Evolutionary conservation across 2,888 invertebrate species (phyloP).

Genomic region (Lutraria lutraria): DNA sequence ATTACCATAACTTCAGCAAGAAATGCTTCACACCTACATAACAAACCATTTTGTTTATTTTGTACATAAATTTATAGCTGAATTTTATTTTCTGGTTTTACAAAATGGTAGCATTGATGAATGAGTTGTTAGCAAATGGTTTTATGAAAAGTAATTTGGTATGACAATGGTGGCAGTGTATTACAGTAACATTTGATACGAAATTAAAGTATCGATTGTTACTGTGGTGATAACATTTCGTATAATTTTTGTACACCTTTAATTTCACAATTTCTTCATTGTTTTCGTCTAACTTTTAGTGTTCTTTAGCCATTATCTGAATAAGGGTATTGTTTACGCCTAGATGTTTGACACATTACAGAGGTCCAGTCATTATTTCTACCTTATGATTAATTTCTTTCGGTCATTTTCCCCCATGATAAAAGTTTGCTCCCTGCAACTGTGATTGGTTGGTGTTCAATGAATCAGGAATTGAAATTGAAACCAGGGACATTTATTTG

Average conservation of each 20-base stretch:
- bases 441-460: background rate
- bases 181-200: conserved; percentile 7
- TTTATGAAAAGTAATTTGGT: conserved; percentile 22
- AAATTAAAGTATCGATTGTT: conserved; percentile 25
- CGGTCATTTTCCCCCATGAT: conserved; percentile 17
- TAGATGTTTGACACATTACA: conserved; percentile 19
- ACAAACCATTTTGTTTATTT: background rate
- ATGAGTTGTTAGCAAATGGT: background rate
- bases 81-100: background rate
- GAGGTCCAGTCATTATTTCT: conserved; percentile 1
- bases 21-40: too few species aligned
- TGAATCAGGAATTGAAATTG: background rate
- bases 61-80: background rate
- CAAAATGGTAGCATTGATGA: conserved; percentile 4
- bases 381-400: conserved; percentile 14
- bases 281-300: background rate
- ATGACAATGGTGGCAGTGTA: background rate
- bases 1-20: too few species aligned
- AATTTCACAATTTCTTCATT: conserved; percentile 12
- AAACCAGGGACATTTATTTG: background rate
- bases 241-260: conserved; percentile 19
- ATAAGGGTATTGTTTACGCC: background rate
- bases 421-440: background rate
- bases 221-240: conserved; percentile 11
- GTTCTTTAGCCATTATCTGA: conserved; percentile 2